Evolutionary conservation across 2,797 vertebrate genomes (phyloP).

Genomic region (Ammospiza maritima): DNA sequence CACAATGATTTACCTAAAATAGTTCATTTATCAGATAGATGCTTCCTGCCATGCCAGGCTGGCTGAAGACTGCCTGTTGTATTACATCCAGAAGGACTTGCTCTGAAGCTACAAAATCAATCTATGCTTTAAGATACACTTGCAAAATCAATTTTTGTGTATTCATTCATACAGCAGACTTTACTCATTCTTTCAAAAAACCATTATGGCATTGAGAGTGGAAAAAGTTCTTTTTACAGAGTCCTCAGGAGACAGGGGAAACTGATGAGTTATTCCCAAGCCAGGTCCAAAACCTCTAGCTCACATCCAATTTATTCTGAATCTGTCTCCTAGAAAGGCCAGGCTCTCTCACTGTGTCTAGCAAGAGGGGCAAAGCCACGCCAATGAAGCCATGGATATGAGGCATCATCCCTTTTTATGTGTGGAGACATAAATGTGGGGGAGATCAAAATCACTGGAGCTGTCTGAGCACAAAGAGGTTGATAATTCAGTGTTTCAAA

Average conservation of each 20-base stretch:
- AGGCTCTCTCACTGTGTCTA: neutral
- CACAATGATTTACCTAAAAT: slow-evolving; percentile 37
- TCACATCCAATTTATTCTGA: neutral
- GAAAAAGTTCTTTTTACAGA: neutral
- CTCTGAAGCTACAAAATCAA: slow-evolving; percentile 14
- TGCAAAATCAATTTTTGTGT: neutral
- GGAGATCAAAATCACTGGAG: neutral
- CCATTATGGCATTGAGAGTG: neutral
- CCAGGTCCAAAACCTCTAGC: neutral
- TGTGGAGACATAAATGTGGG: neutral
- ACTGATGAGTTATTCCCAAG: neutral
- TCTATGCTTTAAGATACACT: neutral
- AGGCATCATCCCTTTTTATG: neutral
- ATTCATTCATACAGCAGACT: neutral
- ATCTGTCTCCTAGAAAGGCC: neutral
- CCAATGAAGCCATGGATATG: neutral
- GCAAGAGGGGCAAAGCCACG: neutral
- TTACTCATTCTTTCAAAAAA: neutral
- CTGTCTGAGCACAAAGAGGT: neutral
- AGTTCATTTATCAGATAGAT: slow-evolving; percentile 44
- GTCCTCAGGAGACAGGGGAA: neutral
- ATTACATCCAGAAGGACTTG: neutral
- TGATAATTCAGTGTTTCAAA: neutral
- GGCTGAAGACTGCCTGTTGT: neutral
- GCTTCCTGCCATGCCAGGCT: neutral